A percentile compares a stretch with the other conserved stretches of the same genome.
Evolutionary conservation across 2,888 invertebrate genomes (phyloP).

Genomic region (Drosophila bunnanda): DNA sequence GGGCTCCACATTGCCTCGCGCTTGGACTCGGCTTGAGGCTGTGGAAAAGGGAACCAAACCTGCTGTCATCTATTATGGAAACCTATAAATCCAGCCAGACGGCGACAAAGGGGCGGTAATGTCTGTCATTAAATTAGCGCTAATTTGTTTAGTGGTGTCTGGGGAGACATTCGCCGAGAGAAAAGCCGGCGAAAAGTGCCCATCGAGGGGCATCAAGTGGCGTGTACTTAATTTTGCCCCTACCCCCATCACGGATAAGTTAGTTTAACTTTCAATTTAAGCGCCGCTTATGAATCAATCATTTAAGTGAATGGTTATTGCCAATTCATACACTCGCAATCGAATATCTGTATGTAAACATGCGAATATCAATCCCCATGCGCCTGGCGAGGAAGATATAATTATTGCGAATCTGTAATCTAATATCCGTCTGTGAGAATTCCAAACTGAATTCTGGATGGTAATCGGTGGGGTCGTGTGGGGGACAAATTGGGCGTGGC

Average conservation of each 20-base stretch:
- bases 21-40: conserved; percentile 23
- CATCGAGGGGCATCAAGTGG: conserved; percentile 36
- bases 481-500: conserved; percentile 21
- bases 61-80: conserved; percentile 47
- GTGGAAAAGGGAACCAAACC: conserved; percentile 24
- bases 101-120: conserved; percentile 55
- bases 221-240: conserved; percentile 46
- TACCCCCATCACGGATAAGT: conserved; percentile 3
- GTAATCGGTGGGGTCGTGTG: conserved; percentile 3
- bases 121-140: conserved; percentile 77
- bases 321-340: conserved; percentile 24
- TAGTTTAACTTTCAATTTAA: conserved; percentile 43
- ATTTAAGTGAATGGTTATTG: conserved; percentile 41
- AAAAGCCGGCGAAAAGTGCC: conserved; percentile 56
- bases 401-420: conserved; percentile 59
- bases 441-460: conserved; percentile 3
- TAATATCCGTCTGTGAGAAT: conserved; percentile 60
- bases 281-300: conserved; percentile 33
- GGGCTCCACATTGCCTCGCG: conserved; percentile 40
- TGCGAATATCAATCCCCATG: conserved; percentile 36
- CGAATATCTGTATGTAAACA: background rate
- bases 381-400: conserved; percentile 56
- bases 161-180: conserved; percentile 64
- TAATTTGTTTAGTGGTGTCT: conserved; percentile 78
- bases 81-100: conserved; percentile 63